Base-by-base conservation (phyloP, 2,888 invertebrate species). In the Belgica antarctica region DNA sequence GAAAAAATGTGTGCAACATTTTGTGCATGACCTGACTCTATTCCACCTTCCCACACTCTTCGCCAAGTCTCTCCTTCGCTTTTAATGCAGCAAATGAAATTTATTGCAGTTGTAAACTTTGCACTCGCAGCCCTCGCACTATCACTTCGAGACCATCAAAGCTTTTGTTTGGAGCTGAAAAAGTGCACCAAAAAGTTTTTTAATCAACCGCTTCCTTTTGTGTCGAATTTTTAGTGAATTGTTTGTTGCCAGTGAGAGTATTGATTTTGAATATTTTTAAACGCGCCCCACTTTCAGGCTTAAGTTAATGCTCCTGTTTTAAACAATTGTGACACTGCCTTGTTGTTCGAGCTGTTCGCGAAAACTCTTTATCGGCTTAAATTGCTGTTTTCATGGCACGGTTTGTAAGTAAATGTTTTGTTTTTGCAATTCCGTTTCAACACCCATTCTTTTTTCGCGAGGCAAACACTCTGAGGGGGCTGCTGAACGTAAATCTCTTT, bases 81-180 rank as follows among this genome's bases (percentile, higher is more conserved):
- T 46, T n/a, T 46, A 5, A 46, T 46, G 46, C 46, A 52, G 22
- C 52, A 22, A 52, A 52, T 52, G 5, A 52, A 52, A 52, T 52
- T 52, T 52, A 52, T 52, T 52, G 52, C 52, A 52, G 52, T 52
- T 52, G 7, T 52, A 17, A 52, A 52, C 52, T 52, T 52, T 52
- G 19, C n/a, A n/a, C 41, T 41, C 22, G 52, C 5, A 52, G 22
- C 52, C 19, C 22, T 17, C 27, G 59, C 25, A 59, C 59, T 59
- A 59, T 59, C 59, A 59, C 59, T 59, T 59, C 59, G n/a, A 25
- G 25, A 59, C n/a, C 59, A 59, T 59, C n/a, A n/a, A n/a, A n/a
- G n/a, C n/a, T n/a, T n/a, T n/a, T n/a, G n/a, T n/a, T n/a, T n/a
- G n/a, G n/a, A n/a, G n/a, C n/a, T n/a, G n/a, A n/a, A n/a, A n/a